Conservation (phyloP, 2,113 vertebrate genomes). For the Rhinolophus sinicus region DNA sequence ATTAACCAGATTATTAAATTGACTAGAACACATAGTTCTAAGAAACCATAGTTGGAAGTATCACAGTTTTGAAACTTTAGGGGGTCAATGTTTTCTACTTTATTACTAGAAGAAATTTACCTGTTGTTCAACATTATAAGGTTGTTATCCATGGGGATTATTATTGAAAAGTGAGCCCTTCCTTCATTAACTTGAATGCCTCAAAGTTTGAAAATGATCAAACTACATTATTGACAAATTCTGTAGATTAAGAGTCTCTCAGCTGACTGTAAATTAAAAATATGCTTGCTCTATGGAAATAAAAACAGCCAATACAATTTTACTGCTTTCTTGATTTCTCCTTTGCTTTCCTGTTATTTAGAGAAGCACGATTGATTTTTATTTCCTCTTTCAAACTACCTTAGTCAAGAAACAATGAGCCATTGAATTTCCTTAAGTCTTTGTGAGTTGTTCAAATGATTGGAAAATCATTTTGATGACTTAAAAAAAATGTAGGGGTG, state of each 20-base stretch:
- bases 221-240: constrained; percentile 18
- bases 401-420: constrained; percentile 62
- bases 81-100: constrained; percentile 45
- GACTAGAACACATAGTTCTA: neutral
- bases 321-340: neutral
- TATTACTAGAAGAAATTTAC: constrained; percentile 17
- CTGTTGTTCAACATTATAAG: constrained; percentile 19
- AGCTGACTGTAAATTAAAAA: constrained; percentile 45
- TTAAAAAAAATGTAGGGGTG: neutral
- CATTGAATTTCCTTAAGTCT: constrained; percentile 44
- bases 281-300: constrained; percentile 48
- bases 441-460: constrained; percentile 53
- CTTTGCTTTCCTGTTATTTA: constrained; percentile 65
- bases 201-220: constrained; percentile 44
- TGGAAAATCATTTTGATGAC: constrained; percentile 53
- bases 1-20: neutral
- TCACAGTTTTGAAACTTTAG: constrained; percentile 6
- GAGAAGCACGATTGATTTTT: constrained; percentile 57
- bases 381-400: constrained; percentile 63
- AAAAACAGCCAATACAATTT: constrained; percentile 41
- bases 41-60: neutral
- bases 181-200: constrained; percentile 42
- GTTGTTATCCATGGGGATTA: constrained; percentile 16
- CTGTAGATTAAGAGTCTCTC: constrained; percentile 15
- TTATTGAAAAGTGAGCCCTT: constrained; percentile 46